Conservation (phyloP, 2,888 invertebrate species). For the Apotomis capreana region DNA sequence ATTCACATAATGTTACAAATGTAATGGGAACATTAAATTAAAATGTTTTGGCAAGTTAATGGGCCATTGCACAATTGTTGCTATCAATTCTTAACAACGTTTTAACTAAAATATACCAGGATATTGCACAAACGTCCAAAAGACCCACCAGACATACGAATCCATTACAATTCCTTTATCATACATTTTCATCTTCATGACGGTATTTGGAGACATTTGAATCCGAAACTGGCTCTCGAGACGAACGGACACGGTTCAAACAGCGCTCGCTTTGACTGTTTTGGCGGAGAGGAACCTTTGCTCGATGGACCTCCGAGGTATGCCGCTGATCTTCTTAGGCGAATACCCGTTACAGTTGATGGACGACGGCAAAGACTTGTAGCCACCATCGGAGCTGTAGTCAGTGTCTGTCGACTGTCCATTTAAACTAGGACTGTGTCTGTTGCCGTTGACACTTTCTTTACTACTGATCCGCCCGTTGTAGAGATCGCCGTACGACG, state of each 20-base stretch:
- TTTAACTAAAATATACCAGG: conserved; percentile 17
- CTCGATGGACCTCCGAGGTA: conserved; percentile 77
- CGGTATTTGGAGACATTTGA: conserved; percentile 46
- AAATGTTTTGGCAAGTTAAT: conserved; percentile 19
- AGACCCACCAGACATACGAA: conserved; percentile 30
- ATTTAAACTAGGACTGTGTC: conserved; percentile 72
- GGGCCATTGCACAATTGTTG: conserved; percentile 6
- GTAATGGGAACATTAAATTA: conserved; percentile 13
- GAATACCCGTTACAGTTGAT: conserved; percentile 72
- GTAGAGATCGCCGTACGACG: conserved; percentile 77
- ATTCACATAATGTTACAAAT: conserved; percentile 11
- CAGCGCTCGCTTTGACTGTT: conserved; percentile 76
- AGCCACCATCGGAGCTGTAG: conserved; percentile 80
- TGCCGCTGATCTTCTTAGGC: conserved; percentile 77
- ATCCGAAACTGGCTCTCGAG: conserved; percentile 50
- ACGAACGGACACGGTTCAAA: conserved; percentile 54
- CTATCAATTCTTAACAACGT: neutral
- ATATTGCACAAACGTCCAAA: conserved; percentile 36
- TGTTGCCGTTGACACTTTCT: conserved; percentile 73
- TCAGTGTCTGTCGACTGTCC: conserved; percentile 80
- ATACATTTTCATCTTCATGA: conserved; percentile 29
- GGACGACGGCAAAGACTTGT: conserved; percentile 80
- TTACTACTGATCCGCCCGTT: conserved; percentile 75
- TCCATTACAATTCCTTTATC: conserved; percentile 4
- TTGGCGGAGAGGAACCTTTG: conserved; percentile 76